Evolutionary conservation across 1,140 invertebrate species (phyloP).

Genomic region (Aphaenogaster floridana): DNA sequence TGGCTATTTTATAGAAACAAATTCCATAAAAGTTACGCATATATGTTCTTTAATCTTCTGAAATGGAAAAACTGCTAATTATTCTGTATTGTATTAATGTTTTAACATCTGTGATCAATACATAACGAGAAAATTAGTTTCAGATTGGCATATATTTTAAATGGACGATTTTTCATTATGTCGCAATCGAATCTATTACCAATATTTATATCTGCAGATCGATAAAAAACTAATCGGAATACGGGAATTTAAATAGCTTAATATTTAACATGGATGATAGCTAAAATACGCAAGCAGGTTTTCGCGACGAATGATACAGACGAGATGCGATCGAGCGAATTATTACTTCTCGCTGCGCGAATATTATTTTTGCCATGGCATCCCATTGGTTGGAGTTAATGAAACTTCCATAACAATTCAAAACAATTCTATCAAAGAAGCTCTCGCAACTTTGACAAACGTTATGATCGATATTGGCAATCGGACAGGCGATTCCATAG

Average conservation of each 20-base stretch:
- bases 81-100: neutral
- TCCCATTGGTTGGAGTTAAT: conserved; percentile 37
- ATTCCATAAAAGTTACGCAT: neutral
- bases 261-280: conserved; percentile 34
- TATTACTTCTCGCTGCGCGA: conserved; percentile 28
- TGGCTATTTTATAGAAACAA: neutral
- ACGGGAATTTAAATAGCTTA: conserved; percentile 3
- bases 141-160: neutral
- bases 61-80: neutral
- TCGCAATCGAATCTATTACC: neutral
- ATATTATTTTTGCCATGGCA: conserved; percentile 48
- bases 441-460: neutral
- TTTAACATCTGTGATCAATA: neutral
- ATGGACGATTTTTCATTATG: conserved; percentile 11
- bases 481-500: neutral
- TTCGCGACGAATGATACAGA: conserved; percentile 12
- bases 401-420: conserved; percentile 46
- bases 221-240: conserved; percentile 7
- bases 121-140: neutral
- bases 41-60: neutral
- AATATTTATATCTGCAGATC: conserved; percentile 32
- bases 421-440: conserved; percentile 34
- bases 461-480: conserved; percentile 39
- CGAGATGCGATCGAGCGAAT: conserved; percentile 19
- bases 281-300: conserved; percentile 10